Conservation (phyloP, 2,113 vertebrate species). For the Bambusicola thoracicus region DNA sequence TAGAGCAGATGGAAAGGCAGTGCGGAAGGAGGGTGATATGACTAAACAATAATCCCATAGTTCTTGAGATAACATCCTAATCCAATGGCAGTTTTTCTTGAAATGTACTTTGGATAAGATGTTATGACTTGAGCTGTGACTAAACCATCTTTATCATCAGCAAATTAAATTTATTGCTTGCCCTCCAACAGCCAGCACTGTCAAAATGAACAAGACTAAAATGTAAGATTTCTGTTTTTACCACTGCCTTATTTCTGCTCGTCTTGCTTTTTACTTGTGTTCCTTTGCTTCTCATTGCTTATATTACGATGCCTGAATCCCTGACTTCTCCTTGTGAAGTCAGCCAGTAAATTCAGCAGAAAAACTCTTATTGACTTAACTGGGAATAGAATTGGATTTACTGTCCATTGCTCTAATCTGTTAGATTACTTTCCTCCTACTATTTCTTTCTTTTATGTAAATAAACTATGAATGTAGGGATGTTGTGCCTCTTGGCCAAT, state of each 20-base stretch:
- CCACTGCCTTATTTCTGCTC: not conserved
- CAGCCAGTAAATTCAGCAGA: conserved; percentile 1
- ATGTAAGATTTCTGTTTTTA: not conserved
- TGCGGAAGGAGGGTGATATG: not conserved
- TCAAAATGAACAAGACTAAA: not conserved
- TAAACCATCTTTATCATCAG: not conserved
- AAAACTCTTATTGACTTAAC: conserved; percentile 48
- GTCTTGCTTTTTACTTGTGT: not conserved
- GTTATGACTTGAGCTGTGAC: not conserved
- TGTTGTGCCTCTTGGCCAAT: not conserved
- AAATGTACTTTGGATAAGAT: not conserved
- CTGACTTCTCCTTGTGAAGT: not conserved
- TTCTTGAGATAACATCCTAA: not conserved
- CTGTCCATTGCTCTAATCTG: conserved; percentile 37
- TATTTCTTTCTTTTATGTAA: conserved; percentile 36
- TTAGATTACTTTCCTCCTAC: conserved; percentile 28
- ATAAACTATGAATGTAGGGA: not conserved
- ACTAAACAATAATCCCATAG: not conserved
- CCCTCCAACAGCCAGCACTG: not conserved
- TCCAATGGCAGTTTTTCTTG: not conserved
- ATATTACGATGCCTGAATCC: not conserved
- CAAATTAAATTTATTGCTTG: not conserved
- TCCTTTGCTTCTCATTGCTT: conserved; percentile 12
- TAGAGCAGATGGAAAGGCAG: not conserved
- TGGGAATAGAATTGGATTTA: conserved; percentile 52